Evolutionary conservation across 2,113 vertebrate genomes (phyloP).

Genomic region (Dasypus novemcinctus): DNA sequence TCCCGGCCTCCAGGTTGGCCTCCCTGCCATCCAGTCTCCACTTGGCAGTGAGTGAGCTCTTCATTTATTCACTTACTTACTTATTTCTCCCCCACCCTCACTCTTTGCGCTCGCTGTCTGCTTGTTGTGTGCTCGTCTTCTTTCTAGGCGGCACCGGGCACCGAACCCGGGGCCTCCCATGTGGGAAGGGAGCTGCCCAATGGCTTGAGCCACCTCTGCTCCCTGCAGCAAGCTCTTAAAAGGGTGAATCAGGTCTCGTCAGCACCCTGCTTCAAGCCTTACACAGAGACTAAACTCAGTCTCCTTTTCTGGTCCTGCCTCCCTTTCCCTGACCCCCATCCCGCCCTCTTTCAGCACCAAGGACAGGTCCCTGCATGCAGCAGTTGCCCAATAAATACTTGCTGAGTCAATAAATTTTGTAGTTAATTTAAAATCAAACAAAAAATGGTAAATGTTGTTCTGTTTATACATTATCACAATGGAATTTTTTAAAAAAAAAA

Average conservation of each 20-base stretch:
- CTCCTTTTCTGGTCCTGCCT: neutral
- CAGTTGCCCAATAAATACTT: neutral
- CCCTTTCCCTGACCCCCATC: neutral
- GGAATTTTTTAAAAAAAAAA: too few relatives aligned
- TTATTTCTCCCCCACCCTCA: too few relatives aligned
- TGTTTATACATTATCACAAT: too few relatives aligned
- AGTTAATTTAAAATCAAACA: neutral
- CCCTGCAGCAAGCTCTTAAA: too few relatives aligned
- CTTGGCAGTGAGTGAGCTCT: fast-evolving
- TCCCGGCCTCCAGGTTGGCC: neutral
- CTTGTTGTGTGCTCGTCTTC: too few relatives aligned
- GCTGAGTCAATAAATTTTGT: neutral
- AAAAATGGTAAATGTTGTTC: too few relatives aligned
- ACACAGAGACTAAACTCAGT: neutral
- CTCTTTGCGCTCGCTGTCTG: too few relatives aligned
- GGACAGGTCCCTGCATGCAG: neutral
- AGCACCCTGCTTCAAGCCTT: neutral
- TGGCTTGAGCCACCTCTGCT: too few relatives aligned
- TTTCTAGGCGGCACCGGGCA: too few relatives aligned
- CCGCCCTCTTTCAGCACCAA: neutral
- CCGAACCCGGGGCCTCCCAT: too few relatives aligned
- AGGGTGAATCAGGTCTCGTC: neutral
- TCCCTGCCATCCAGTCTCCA: neutral
- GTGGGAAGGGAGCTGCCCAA: too few relatives aligned
- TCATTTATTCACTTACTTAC: too few relatives aligned